Base-by-base conservation (phyloP, 2,888 invertebrate genomes). In the Pyrochroa serraticornis region DNA sequence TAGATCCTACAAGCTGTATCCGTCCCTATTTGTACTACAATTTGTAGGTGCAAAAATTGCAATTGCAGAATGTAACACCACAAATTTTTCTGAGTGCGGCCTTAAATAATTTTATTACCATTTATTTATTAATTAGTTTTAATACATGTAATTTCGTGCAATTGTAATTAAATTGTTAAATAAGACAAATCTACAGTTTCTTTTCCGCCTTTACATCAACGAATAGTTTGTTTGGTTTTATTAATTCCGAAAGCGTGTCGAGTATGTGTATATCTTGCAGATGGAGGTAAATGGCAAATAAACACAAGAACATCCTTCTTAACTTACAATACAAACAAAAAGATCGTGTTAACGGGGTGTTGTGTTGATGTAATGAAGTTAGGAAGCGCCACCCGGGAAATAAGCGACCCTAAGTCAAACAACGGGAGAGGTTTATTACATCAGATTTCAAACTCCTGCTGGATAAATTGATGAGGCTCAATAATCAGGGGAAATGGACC, bases 251-350 rank as follows among this genome's bases (percentile, higher is more conserved):
- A 52, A 55, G 53, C 61, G 61, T 61, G 49, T 42, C 54, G 38
- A 44, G 46, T 43, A 35, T 44, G 39, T 51, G 56, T 58, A 67
- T 63, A 68, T 64, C 61, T 61, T 55, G 60, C 57, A 58, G 65
- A 68, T 67, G 53, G 62, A 57, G 60, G 58, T 70, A 73, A 76
- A 75, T 75, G 72, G 70, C 69, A 72, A 71, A 74, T 72, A 77
- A 77, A 77, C 74, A 77, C 45, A 58, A 67, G 62, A 66, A 71
- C 73, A 77, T 78, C 73, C 73, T 73, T 78, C 77, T 77, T 77
- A 78, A 78, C 77, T 78, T 77, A 74, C 76, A 70, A 65, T 52
- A 56, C 68, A 77, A 78, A 78, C 73, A 77, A 69, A 70, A 61
- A 69, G 73, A 76, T 77, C 74, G 66, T 71, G 73, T 77, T 77